A percentile compares a stretch with the other conserved stretches of the same genome.
Evolutionary conservation across 2,113 vertebrate species (phyloP).

Genomic region (Xiphophorus maculatus): DNA sequence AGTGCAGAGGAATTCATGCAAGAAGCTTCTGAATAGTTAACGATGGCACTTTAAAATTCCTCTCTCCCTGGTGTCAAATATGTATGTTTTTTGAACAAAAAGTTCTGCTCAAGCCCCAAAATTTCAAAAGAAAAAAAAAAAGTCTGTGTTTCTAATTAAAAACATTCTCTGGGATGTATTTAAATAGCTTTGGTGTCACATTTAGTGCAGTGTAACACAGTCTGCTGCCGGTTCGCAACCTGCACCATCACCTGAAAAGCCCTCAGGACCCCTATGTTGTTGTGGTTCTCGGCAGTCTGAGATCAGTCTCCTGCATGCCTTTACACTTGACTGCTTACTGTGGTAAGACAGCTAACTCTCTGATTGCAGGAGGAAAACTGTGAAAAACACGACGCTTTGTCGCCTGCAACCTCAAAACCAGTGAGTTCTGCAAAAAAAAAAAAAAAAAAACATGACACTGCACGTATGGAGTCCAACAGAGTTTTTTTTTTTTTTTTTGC

Average conservation of each 20-base stretch:
- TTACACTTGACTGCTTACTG: constrained; percentile 72
- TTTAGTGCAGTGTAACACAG: constrained; percentile 3
- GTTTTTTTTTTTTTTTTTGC: constrained; percentile 27
- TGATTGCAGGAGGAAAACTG: constrained; percentile 62
- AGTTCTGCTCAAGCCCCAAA: neutral
- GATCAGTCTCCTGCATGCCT: constrained; percentile 69
- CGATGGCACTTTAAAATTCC: neutral
- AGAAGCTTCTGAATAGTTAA: constrained; percentile 15
- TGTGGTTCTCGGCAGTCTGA: constrained; percentile 54
- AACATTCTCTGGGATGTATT: constrained; percentile 12
- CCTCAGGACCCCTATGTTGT: constrained; percentile 61
- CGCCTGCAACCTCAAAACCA: constrained; percentile 23
- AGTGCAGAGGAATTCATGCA: constrained; percentile 27
- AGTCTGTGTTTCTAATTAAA: neutral
- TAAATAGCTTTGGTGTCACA: constrained; percentile 11
- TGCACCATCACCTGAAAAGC: constrained; percentile 63
- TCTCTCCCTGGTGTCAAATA: neutral
- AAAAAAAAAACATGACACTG: constrained; percentile 1
- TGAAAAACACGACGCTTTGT: constrained; percentile 49
- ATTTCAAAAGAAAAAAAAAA: neutral
- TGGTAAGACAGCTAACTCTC: constrained; percentile 69
- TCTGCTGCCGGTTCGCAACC: constrained; percentile 37
- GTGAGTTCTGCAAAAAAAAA: constrained; percentile 33
- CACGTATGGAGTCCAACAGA: constrained; percentile 20
- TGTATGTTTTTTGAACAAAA: neutral